Percentiles rank a stretch among this genome's conserved stretches.
Conservation (phyloP, 2,888 invertebrate species). For the Thereva unica region DNA sequence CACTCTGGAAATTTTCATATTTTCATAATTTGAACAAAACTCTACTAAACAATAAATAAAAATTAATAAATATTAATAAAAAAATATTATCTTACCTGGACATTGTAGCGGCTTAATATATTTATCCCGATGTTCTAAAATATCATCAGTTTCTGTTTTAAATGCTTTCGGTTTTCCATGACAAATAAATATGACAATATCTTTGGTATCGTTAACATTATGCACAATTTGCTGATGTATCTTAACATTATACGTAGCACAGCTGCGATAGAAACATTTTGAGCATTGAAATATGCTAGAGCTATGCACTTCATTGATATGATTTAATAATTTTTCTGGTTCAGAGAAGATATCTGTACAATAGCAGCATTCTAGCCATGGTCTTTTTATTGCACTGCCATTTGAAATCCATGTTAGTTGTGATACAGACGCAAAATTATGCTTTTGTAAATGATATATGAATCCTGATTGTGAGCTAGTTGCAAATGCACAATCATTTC, state of each 20-base stretch:
- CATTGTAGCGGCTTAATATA: conserved; percentile 14
- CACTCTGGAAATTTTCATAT: too few relatives aligned
- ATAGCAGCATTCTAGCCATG: conserved; percentile 26
- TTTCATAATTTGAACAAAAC: not conserved
- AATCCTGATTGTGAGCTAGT: not conserved
- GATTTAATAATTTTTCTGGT: not conserved
- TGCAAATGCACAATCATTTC: conserved; percentile 15
- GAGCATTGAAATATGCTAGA: conserved; percentile 22
- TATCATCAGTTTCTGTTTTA: not conserved
- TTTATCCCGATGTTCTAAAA: not conserved
- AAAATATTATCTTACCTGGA: conserved; percentile 2
- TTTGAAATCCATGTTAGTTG: not conserved
- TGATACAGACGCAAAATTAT: too few relatives aligned
- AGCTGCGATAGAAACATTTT: conserved; percentile 21
- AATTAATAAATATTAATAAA: too few relatives aligned
- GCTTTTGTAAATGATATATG: not conserved
- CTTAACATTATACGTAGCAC: not conserved
- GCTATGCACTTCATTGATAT: not conserved
- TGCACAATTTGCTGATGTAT: not conserved
- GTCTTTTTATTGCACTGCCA: not conserved
- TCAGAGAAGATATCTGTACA: not conserved
- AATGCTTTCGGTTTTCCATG: not conserved
- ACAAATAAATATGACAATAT: conserved; percentile 5
- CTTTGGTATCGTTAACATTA: not conserved
- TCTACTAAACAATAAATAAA: not conserved